A percentile compares a stretch with the other conserved stretches of the same genome.
These are phyloP conservation scores for Andinoacara biseriatus DNA, from an alignment of 2,113 vertebrate species.

Conservation along the genomic window DNA sequence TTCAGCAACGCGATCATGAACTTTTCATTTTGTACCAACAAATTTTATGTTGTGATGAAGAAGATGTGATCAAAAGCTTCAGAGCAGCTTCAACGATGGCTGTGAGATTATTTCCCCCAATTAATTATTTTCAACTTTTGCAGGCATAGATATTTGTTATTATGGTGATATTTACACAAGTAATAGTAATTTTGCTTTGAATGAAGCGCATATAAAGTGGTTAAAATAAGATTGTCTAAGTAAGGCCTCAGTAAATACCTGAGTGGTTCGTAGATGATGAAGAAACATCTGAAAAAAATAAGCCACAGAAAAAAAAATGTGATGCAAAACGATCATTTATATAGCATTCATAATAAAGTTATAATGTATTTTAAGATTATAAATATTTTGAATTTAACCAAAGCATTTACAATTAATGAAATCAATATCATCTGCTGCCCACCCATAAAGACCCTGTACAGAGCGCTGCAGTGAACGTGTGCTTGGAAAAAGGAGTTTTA, in stretches of 20 bases:
- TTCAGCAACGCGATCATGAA: too few species aligned
- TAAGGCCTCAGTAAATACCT: too few species aligned
- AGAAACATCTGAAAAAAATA: neutral
- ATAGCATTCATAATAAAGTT: neutral
- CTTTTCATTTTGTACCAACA: neutral
- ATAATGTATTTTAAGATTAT: neutral
- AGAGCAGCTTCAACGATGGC: neutral
- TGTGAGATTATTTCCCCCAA: rapidly evolving
- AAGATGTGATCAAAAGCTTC: neutral
- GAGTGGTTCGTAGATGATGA: rapidly evolving
- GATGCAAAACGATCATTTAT: neutral
- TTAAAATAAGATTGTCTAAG: neutral
- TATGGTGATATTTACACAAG: neutral
- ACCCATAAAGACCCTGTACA: neutral
- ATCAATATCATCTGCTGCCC: too few species aligned
- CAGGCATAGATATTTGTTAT: neutral
- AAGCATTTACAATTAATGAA: neutral
- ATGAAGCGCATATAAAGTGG: rapidly evolving
- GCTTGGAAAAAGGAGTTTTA: too few species aligned
- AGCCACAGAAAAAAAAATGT: neutral
- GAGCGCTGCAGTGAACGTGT: neutral
- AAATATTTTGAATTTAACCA: neutral
- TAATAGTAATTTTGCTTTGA: neutral
- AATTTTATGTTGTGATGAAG: neutral
- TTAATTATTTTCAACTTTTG: neutral